Conservation (phyloP, 2,797 vertebrate genomes). For the Anniella stebbinsi region DNA sequence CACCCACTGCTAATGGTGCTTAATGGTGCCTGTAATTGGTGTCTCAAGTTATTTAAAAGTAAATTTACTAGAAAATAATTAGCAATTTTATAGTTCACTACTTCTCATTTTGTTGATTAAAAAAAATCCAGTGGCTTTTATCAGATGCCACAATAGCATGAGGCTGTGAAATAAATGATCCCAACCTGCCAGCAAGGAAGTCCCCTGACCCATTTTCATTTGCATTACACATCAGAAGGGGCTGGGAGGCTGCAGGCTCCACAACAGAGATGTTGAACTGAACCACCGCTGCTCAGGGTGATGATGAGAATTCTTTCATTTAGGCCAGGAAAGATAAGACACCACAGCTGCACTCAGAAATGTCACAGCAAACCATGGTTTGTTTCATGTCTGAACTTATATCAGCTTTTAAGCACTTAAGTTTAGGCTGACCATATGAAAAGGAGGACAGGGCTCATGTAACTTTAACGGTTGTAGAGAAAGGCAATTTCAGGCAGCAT, state of each 20-base stretch:
- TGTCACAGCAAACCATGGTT: too few relatives aligned
- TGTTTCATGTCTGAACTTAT: neutral
- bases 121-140: constrained; percentile 68
- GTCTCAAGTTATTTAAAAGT: constrained; percentile 87
- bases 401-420: neutral
- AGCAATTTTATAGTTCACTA: constrained; percentile 88
- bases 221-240: constrained; percentile 37
- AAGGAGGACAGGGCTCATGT: too few relatives aligned
- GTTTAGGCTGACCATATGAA: too few relatives aligned
- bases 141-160: constrained; percentile 67
- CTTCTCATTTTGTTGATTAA: constrained; percentile 79
- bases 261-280: neutral
- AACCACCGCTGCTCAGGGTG: neutral
- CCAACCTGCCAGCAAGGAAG: constrained; percentile 40
- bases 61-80: constrained; percentile 89
- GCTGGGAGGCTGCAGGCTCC: neutral
- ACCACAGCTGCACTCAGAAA: neutral
- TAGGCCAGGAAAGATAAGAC: neutral
- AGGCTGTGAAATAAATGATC: constrained; percentile 50
- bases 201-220: constrained; percentile 7
- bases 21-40: constrained; percentile 87
- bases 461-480: too few relatives aligned
- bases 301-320: constrained; percentile 44
- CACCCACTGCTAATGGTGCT: constrained; percentile 76
- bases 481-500: too few relatives aligned